These are phyloP conservation scores for Dryobotodes eremita DNA, from an alignment of 2,888 invertebrate genomes.

Conservation along the genomic window DNA sequence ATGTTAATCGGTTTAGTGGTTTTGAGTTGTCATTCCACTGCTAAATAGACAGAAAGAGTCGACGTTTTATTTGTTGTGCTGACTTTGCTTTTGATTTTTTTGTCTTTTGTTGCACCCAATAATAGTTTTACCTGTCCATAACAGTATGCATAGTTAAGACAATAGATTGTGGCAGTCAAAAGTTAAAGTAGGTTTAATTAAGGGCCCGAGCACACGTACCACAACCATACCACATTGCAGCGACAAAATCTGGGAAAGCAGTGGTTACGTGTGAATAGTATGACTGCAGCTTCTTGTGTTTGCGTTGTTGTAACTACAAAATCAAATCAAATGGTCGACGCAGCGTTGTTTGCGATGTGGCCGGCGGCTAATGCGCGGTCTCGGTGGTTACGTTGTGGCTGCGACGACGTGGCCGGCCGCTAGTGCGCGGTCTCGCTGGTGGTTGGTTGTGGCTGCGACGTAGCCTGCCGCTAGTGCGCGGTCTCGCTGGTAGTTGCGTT, in stretches of 20 bases:
- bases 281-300: background rate
- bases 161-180: background rate
- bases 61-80: background rate
- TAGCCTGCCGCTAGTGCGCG: too few relatives aligned
- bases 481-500: too few relatives aligned
- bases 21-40: background rate
- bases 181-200: too few relatives aligned
- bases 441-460: too few relatives aligned
- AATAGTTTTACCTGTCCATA: background rate
- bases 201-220: background rate
- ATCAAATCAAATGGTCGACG: too few relatives aligned
- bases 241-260: background rate
- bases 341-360: too few relatives aligned
- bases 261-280: background rate
- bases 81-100: conserved; percentile 1
- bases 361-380: too few relatives aligned
- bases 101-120: background rate
- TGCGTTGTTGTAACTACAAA: background rate
- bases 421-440: too few relatives aligned
- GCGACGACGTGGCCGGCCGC: too few relatives aligned
- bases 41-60: background rate
- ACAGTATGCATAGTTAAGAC: background rate
- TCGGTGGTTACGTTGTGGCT: too few relatives aligned
- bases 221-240: background rate
- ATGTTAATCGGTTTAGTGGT: too few relatives aligned